Evolutionary conservation across 2,113 vertebrate species (phyloP).

Genomic region (Leptobrachium ailaonicum): DNA sequence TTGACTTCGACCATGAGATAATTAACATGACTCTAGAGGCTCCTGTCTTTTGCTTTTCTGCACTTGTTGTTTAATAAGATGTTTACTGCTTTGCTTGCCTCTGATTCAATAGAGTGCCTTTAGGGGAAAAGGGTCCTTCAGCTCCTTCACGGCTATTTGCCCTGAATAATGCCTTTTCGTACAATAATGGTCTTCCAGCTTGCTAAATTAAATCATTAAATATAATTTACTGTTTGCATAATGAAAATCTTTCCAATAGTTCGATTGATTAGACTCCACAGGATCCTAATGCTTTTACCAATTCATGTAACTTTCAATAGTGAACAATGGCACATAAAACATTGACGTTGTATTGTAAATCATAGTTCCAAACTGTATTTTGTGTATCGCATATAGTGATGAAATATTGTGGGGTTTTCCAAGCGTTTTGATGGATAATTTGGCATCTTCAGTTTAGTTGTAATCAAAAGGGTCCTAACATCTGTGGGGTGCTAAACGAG

Average conservation of each 20-base stretch:
- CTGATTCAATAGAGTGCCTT: slow-evolving; percentile 54
- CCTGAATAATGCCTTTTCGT: slow-evolving; percentile 49
- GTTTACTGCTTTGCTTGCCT: slow-evolving; percentile 62
- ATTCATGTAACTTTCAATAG: too few relatives aligned
- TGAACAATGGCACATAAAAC: too few relatives aligned
- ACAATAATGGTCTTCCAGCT: slow-evolving; percentile 44
- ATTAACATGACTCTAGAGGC: slow-evolving; percentile 74
- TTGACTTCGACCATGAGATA: slow-evolving; percentile 70
- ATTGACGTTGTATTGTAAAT: too few relatives aligned
- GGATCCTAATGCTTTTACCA: too few relatives aligned
- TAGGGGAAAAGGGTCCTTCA: slow-evolving; percentile 55
- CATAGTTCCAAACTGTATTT: too few relatives aligned
- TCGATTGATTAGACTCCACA: neutral
- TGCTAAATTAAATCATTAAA: slow-evolving; percentile 57
- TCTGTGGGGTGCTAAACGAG: too few relatives aligned
- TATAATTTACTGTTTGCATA: neutral
- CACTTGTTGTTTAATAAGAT: slow-evolving; percentile 72
- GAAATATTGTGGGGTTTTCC: too few relatives aligned
- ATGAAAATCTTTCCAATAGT: neutral
- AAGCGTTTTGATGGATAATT: too few relatives aligned
- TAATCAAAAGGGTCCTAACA: too few relatives aligned
- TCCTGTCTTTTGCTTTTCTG: slow-evolving; percentile 61
- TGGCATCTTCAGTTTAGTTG: too few relatives aligned
- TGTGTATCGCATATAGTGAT: too few relatives aligned
- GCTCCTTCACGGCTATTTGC: slow-evolving; percentile 50